Conservation (phyloP, 1,140 invertebrate species). For the Achroia grisella region DNA sequence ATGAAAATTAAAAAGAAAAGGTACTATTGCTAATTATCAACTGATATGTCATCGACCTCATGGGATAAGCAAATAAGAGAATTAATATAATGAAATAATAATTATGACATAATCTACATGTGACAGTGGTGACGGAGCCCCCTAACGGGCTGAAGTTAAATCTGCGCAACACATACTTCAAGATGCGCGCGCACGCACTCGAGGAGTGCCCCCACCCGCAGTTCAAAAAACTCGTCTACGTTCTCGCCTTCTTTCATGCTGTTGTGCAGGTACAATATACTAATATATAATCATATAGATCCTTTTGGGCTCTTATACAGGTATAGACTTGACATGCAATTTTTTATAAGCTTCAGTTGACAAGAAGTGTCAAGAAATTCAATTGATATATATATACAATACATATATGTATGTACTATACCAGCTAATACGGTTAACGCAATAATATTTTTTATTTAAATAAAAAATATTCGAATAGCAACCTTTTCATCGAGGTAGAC, state of each 20-base stretch:
- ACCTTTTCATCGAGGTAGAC: too few species aligned
- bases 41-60: too few species aligned
- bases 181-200: constrained; percentile 82
- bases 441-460: too few species aligned
- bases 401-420: too few species aligned
- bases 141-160: constrained; percentile 93
- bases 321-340: neutral
- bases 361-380: too few species aligned
- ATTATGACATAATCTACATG: neutral
- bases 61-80: too few species aligned
- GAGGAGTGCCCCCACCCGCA: constrained; percentile 81
- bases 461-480: too few species aligned
- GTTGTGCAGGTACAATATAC: constrained; percentile 81
- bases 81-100: too few species aligned
- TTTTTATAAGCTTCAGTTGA: neutral
- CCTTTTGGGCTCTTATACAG: neutral
- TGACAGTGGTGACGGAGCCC: constrained; percentile 89
- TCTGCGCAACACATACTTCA: constrained; percentile 90
- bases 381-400: too few species aligned
- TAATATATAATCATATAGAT: neutral
- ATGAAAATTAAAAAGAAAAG: too few species aligned
- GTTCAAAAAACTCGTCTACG: constrained; percentile 87
- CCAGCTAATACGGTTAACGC: too few species aligned
- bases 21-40: too few species aligned
- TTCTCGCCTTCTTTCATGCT: constrained; percentile 92